phyloP scores from a whole-genome alignment of 2,797 vertebrate genomes.

The Gymnopithys bicolor region DNA sequence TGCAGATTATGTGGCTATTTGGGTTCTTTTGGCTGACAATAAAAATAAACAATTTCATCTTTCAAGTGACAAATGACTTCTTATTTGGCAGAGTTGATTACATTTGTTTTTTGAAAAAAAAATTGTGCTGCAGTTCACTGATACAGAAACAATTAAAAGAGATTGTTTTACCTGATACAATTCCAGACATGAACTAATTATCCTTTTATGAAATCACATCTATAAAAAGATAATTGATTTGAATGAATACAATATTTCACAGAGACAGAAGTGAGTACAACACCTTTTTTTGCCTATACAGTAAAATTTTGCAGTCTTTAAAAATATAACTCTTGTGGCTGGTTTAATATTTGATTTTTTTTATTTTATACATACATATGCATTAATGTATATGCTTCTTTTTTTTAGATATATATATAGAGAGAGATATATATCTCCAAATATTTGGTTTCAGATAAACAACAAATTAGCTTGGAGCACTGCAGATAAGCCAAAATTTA shows the following conservation, averaged over 20 bases:
- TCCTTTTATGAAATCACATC: slow-evolving; percentile 27
- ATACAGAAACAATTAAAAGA: slow-evolving; percentile 67
- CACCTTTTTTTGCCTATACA: not conserved
- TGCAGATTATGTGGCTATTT: not conserved
- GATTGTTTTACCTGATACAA: slow-evolving; percentile 51
- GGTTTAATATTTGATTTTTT: not conserved
- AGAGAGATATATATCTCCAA: not conserved
- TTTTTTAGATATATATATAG: not conserved
- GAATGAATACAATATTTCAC: slow-evolving; percentile 27
- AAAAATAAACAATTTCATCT: slow-evolving; percentile 48
- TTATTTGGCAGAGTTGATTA: slow-evolving; percentile 60
- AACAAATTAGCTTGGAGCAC: not conserved
- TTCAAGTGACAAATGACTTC: slow-evolving; percentile 49
- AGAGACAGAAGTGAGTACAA: not conserved
- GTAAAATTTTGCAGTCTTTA: not conserved
- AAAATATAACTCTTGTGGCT: not conserved
- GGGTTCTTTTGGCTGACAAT: not conserved
- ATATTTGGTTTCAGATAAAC: not conserved
- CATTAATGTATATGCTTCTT: not conserved
- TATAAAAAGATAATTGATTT: slow-evolving; percentile 60
- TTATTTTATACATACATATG: not conserved
- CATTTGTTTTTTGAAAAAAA: slow-evolving; percentile 43
- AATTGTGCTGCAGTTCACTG: slow-evolving; percentile 15
- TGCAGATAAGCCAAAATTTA: not conserved
- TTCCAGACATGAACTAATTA: slow-evolving; percentile 51